phyloP scores from a whole-genome alignment of 2,797 vertebrate species.

The Tinamus major region DNA sequence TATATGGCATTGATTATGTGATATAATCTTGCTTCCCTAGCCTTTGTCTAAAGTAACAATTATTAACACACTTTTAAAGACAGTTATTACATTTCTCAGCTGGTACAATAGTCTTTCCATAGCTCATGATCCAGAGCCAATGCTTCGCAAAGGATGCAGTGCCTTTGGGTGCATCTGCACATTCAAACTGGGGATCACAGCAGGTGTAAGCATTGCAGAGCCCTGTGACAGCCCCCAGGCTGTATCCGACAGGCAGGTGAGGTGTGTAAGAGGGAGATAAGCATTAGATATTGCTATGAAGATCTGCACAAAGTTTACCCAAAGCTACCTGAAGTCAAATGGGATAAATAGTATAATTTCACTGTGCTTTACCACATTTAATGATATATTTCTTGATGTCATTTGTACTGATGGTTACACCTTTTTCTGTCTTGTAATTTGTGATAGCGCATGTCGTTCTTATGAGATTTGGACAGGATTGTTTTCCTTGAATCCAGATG shows the following conservation, averaged over 20 bases:
- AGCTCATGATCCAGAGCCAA: not conserved
- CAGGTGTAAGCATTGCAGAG: not conserved
- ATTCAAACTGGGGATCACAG: not conserved
- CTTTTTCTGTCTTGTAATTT: not conserved
- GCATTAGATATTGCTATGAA: not conserved
- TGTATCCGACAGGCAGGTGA: not conserved
- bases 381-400: not conserved
- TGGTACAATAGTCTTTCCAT: not conserved
- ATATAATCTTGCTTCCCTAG: not conserved
- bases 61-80: not conserved
- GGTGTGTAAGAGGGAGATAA: not conserved
- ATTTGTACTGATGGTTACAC: not conserved
- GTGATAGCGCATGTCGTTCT: constrained; percentile 31
- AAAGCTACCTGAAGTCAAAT: not conserved
- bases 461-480: constrained; percentile 87
- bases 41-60: not conserved
- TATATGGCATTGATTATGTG: not conserved
- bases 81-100: not conserved
- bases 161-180: not conserved
- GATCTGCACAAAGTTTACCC: not conserved
- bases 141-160: too few species aligned
- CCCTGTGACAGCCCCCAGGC: not conserved
- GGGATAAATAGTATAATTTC: not conserved
- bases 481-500: constrained; percentile 78
- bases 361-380: not conserved